Base-by-base conservation (phyloP, 1,140 invertebrate genomes). In the Oncopeltus fasciatus region DNA sequence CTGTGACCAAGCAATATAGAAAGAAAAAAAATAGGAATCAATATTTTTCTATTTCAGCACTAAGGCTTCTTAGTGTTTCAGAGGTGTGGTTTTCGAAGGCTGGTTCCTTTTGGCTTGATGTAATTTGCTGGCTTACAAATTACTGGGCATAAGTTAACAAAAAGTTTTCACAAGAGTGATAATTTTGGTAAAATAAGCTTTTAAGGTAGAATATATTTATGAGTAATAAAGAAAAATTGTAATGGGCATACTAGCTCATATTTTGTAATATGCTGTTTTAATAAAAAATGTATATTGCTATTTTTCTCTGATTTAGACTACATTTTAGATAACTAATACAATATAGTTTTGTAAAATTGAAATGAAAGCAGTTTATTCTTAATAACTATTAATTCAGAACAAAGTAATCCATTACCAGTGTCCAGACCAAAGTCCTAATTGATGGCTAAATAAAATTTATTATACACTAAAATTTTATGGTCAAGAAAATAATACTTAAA, bases 1-100 rank as follows among this genome's bases (percentile, higher is more conserved):
- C 49, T 53, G 49, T 53, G 49, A 53, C 49, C 49, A 53, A 53
- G 49, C 49, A 53, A 53, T 53, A 53, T 53, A 53, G 49, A 24
- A 21, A 26, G 16, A 2, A 24, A 26, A 24, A 12, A 24, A 53
- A 26, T 12, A n/a, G n/a, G n/a, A 24, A 24, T 53, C 26, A 53
- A 53, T 53, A 53, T 53, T 53, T 53, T 53, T 53, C 20, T 53
- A 53, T 27, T 38, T 5, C 24, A 53, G 24, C 49, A 53, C 18
- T 53, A 27, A 53, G 4, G 49, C 49, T 53, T 53, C 49, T 24
- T 24, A 18, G 26, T 38, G 14, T 38, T 53, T 53, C 49, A 5
- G 24, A 53, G 24, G 49, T 53, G 5, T 53, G 49, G 21, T 20
- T 26, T 49, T 53, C 26, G 49, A 53, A 53, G 49, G 49, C 49